Evolutionary conservation across 2,888 invertebrate genomes (phyloP).

Genomic region (Salticus scenicus): DNA sequence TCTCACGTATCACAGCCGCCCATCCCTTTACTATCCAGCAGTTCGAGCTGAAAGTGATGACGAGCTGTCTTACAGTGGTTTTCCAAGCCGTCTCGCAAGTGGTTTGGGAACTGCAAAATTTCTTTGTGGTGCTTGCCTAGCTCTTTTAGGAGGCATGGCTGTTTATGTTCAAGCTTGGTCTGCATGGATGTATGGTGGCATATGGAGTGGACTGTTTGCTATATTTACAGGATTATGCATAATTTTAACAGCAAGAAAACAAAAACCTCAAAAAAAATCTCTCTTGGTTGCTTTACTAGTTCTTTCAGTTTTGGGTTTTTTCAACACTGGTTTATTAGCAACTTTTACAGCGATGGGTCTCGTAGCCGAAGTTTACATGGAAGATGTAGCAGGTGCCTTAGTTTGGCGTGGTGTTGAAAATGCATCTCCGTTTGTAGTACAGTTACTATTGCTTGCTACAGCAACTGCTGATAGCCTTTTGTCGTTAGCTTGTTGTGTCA

Average conservation of each 20-base stretch:
- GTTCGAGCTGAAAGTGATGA: conserved; percentile 47
- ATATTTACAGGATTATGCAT: conserved; percentile 64
- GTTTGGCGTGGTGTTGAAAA: conserved; percentile 63
- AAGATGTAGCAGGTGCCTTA: conserved; percentile 58
- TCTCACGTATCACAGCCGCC: conserved; percentile 48
- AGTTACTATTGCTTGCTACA: conserved; percentile 51
- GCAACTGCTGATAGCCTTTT: conserved; percentile 60
- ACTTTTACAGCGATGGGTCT: conserved; percentile 67
- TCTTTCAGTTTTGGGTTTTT: conserved; percentile 59
- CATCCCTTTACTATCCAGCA: conserved; percentile 58
- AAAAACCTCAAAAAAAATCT: conserved; percentile 51
- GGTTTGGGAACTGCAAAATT: conserved; percentile 64
- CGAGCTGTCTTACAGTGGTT: conserved; percentile 38
- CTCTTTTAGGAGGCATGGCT: conserved; percentile 64
- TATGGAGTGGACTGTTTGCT: conserved; percentile 68
- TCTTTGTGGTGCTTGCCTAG: conserved; percentile 62
- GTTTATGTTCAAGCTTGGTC: conserved; percentile 66
- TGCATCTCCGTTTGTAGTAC: conserved; percentile 61
- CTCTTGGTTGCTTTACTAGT: conserved; percentile 51
- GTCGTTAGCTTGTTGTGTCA: conserved; percentile 64
- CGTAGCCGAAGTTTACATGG: conserved; percentile 67
- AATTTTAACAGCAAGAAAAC: conserved; percentile 57
- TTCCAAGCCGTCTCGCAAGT: conserved; percentile 55
- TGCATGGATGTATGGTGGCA: conserved; percentile 64
- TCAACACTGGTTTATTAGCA: conserved; percentile 62